These are phyloP conservation scores for Pipistrellus kuhlii DNA, from an alignment of 2,797 vertebrate species.

Conservation along the genomic window DNA sequence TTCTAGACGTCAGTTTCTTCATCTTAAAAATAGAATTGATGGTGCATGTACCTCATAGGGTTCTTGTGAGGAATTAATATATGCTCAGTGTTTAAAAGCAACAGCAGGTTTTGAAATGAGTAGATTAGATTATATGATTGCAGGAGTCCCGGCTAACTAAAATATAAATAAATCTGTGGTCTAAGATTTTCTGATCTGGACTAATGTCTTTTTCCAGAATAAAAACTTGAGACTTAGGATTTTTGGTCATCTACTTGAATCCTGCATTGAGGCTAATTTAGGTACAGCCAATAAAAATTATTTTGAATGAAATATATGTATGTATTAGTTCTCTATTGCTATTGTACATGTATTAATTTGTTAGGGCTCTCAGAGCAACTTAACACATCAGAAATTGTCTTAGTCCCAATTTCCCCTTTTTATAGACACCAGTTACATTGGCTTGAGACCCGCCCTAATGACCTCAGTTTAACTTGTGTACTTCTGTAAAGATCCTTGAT, in stretches of 20 bases:
- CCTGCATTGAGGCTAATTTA: background rate
- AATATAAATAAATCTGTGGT: background rate
- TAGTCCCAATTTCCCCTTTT: background rate
- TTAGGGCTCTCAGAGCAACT: background rate
- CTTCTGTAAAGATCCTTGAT: background rate
- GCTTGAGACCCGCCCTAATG: background rate
- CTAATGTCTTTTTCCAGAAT: background rate
- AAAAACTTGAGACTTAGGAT: background rate
- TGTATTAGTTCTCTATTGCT: background rate
- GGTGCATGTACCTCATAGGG: background rate
- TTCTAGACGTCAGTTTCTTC: background rate
- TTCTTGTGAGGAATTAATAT: constrained; percentile 15
- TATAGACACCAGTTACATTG: background rate
- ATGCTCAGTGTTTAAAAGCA: background rate
- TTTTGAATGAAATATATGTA: constrained; percentile 8
- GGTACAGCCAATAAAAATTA: background rate
- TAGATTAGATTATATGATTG: background rate
- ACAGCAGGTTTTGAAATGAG: background rate
- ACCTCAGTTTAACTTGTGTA: background rate
- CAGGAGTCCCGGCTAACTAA: background rate
- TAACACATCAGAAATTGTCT: background rate
- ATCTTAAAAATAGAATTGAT: background rate
- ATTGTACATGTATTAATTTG: background rate
- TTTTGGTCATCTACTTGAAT: background rate
- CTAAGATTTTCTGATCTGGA: background rate